Conservation (phyloP, 37 sponge, comb jelly and placozoan species). For the Beroe ovata region DNA sequence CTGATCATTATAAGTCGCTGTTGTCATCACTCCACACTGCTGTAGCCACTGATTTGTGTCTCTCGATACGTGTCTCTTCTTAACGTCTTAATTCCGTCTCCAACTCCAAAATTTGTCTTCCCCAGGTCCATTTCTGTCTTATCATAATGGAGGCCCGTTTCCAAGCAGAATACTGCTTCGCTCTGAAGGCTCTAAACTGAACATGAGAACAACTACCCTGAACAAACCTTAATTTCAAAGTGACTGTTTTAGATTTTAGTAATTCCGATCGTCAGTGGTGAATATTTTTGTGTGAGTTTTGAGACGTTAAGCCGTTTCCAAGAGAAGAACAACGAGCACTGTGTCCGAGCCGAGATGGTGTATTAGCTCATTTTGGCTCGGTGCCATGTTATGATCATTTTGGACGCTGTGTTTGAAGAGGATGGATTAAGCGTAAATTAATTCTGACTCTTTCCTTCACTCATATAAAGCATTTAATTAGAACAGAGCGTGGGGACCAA, state of each 20-base stretch:
- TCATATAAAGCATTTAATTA: too few relatives aligned
- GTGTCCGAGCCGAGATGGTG: not conserved
- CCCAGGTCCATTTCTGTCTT: slow-evolving; percentile 52
- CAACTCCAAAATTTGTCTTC: not conserved
- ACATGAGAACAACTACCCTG: too few relatives aligned
- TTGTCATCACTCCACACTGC: too few relatives aligned
- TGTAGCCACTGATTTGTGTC: too few relatives aligned
- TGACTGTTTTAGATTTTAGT: not conserved
- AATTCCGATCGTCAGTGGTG: not conserved
- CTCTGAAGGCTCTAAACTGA: slow-evolving; percentile 30
- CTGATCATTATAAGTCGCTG: too few relatives aligned
- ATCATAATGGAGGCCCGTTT: slow-evolving; percentile 62
- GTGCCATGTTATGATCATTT: not conserved
- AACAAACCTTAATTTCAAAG: not conserved
- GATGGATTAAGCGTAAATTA: not conserved
- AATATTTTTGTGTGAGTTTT: not conserved
- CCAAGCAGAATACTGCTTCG: slow-evolving; percentile 63
- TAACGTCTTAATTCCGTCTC: too few relatives aligned
- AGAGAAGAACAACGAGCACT: not conserved
- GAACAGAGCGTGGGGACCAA: not conserved
- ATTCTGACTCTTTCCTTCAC: not conserved
- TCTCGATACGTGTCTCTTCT: too few relatives aligned
- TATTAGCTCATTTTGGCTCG: not conserved
- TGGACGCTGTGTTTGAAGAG: not conserved
- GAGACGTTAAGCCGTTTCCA: too few relatives aligned